These are phyloP conservation scores for Ispidina picta DNA, from an alignment of 2,797 vertebrate species.

Conservation along the genomic window DNA sequence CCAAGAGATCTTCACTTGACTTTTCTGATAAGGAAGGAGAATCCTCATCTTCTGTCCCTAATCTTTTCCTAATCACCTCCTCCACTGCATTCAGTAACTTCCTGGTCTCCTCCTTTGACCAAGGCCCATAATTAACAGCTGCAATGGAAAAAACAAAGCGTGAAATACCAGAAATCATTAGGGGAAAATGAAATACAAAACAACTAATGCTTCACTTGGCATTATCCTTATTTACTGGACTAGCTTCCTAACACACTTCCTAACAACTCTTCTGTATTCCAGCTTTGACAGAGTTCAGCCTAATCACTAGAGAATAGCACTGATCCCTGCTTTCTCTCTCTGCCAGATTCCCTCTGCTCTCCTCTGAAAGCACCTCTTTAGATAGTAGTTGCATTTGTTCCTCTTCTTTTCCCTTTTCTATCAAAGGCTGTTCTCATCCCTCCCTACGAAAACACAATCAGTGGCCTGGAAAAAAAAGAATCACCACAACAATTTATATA, in stretches of 20 bases:
- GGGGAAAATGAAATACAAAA: background rate
- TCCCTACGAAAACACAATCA: background rate
- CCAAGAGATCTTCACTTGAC: background rate
- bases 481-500: background rate
- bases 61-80: slow-evolving; percentile 44
- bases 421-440: background rate
- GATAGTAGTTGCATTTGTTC: background rate
- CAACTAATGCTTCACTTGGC: background rate
- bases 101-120: slow-evolving; percentile 71
- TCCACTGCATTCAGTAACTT: slow-evolving; percentile 68
- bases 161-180: background rate
- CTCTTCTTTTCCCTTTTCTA: background rate
- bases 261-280: background rate
- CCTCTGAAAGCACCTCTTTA: background rate
- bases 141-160: background rate
- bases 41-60: background rate
- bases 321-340: background rate
- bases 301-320: background rate
- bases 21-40: background rate
- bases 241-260: background rate
- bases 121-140: slow-evolving; percentile 72
- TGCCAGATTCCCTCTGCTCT: background rate
- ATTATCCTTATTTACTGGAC: background rate
- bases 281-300: background rate
- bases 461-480: background rate